These are phyloP conservation scores for Cervus canadensis DNA, from an alignment of 2,113 vertebrate species.

Conservation along the genomic window DNA sequence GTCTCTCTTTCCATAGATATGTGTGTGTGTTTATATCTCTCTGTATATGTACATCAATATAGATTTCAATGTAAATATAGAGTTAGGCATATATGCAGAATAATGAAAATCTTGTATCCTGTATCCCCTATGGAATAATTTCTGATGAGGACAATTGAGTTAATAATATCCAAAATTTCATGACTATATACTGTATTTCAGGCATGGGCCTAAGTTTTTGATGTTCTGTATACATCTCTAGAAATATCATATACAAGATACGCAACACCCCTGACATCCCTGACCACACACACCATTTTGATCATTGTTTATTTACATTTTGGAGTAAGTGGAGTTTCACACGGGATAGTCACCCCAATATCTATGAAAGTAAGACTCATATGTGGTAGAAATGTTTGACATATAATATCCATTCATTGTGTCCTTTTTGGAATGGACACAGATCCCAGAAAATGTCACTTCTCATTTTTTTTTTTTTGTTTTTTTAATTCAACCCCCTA, in stretches of 20 bases:
- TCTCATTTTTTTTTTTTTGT: neutral
- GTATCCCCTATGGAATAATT: neutral
- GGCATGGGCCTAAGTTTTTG: neutral
- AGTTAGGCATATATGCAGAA: neutral
- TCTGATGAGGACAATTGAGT: neutral
- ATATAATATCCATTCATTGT: neutral
- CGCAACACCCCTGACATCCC: neutral
- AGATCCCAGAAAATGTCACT: neutral
- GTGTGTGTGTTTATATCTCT: neutral
- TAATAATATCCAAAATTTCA: neutral
- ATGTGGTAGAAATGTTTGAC: neutral
- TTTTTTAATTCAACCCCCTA: neutral
- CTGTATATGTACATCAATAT: neutral
- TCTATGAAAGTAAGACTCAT: neutral
- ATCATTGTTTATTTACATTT: neutral
- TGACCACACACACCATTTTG: neutral
- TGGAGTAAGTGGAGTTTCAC: neutral
- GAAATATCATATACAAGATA: neutral
- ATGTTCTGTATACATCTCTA: neutral
- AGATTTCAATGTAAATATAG: neutral
- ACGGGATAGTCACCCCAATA: neutral
- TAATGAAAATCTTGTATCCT: neutral
- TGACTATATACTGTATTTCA: neutral
- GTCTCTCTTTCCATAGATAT: neutral
- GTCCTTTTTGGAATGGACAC: neutral